Evolutionary conservation across 2,797 vertebrate species (phyloP).

Genomic region (Microhierax caerulescens): DNA sequence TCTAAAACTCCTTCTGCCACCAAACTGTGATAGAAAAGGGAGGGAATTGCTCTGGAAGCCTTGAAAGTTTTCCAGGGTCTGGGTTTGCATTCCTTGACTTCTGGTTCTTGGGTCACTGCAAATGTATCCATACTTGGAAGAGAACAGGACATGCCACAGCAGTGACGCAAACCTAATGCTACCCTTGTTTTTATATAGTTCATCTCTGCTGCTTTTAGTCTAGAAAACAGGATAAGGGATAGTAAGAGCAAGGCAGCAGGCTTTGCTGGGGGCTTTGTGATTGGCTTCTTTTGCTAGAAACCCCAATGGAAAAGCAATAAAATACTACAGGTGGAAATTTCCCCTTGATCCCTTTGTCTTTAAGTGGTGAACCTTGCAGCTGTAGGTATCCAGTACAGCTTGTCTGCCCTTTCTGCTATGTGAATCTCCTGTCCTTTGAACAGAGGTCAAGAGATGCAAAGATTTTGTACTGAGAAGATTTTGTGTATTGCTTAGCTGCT

Average conservation of each 20-base stretch:
- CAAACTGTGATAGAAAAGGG: background rate
- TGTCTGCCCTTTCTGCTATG: background rate
- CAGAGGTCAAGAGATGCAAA: background rate
- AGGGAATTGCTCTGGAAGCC: background rate
- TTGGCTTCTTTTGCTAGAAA: background rate
- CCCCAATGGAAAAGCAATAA: background rate
- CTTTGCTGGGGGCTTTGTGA: background rate
- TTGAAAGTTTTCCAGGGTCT: background rate
- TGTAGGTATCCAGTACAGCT: background rate
- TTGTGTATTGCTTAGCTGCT: background rate
- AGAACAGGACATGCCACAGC: background rate
- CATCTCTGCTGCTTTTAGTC: background rate
- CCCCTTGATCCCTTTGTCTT: background rate
- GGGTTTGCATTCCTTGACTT: background rate
- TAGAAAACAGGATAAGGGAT: background rate
- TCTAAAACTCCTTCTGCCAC: background rate
- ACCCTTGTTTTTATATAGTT: background rate
- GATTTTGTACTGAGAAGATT: background rate
- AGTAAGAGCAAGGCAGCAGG: background rate
- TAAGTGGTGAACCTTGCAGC: background rate
- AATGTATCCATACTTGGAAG: background rate
- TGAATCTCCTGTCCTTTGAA: background rate
- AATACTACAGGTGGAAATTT: background rate
- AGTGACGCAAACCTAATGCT: background rate
- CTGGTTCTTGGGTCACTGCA: background rate